A percentile compares a stretch with the other conserved stretches of the same genome.
Conservation (phyloP, 1,140 invertebrate species). For the Drosophila triauraria region DNA sequence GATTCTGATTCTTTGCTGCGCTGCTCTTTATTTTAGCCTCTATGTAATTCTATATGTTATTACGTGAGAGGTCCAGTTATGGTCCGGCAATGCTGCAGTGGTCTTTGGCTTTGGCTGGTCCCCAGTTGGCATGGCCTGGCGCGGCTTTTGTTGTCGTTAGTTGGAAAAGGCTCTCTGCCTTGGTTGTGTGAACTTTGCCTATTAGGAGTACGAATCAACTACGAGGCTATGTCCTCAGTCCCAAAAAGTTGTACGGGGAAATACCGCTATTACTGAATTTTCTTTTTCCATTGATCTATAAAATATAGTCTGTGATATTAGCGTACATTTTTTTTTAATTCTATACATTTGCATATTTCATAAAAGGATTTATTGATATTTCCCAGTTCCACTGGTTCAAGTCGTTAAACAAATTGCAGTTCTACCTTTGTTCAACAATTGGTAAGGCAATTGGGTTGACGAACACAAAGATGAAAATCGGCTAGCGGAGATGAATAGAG, state of each 20-base stretch:
- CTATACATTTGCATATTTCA: background rate
- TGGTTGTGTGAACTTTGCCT: slow-evolving; percentile 73
- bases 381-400: background rate
- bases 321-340: background rate
- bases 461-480: slow-evolving; percentile 40
- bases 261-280: background rate
- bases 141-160: slow-evolving; percentile 36
- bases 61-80: slow-evolving; percentile 83
- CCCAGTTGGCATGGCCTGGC: slow-evolving; percentile 38
- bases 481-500: slow-evolving; percentile 30
- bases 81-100: slow-evolving; percentile 65
- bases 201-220: slow-evolving; percentile 58
- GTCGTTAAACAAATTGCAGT: slow-evolving; percentile 41
- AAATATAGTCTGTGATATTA: background rate
- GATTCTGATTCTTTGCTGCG: slow-evolving; percentile 57
- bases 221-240: background rate
- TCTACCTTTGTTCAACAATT: slow-evolving; percentile 25
- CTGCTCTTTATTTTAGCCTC: slow-evolving; percentile 25
- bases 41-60: slow-evolving; percentile 79
- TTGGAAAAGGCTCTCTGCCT: slow-evolving; percentile 27
- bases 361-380: background rate
- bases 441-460: slow-evolving; percentile 43
- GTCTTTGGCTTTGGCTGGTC: slow-evolving; percentile 18
- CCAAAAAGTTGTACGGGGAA: no score
- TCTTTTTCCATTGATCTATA: background rate